Conservation (phyloP, 2,113 vertebrate species). For the Talpa occidentalis region DNA sequence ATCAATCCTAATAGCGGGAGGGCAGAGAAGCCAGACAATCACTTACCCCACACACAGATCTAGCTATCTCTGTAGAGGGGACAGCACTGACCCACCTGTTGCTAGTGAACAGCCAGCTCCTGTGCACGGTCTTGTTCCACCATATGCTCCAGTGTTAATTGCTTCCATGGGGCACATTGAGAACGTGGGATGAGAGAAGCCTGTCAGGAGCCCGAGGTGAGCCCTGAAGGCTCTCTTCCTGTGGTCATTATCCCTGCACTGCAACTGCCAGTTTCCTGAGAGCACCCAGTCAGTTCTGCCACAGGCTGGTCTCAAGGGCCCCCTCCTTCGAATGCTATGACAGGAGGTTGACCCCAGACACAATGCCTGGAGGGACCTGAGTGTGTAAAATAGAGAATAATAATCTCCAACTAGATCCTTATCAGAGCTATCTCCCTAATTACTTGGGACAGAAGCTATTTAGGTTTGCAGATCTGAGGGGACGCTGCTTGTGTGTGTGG, state of each 20-base stretch:
- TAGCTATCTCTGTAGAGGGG: accelerated
- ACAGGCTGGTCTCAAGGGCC: not conserved
- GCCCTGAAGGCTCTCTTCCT: not conserved
- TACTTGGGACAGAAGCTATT: constrained; percentile 28
- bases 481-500: not conserved
- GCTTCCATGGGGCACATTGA: not conserved
- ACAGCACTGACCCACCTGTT: not conserved
- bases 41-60: too few relatives aligned
- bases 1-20: too few relatives aligned
- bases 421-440: not conserved
- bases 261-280: not conserved
- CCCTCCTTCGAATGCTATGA: not conserved
- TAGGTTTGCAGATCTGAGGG: not conserved
- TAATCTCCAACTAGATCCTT: not conserved
- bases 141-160: not conserved
- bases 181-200: not conserved
- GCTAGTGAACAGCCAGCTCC: not conserved
- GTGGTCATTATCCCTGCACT: not conserved
- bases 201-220: not conserved
- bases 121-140: not conserved
- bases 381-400: not conserved
- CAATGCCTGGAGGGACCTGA: not conserved
- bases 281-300: not conserved
- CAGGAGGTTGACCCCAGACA: not conserved
- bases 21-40: too few relatives aligned